A percentile compares a stretch with the other conserved stretches of the same genome.
Conservation (phyloP, 64 coral and sea anemone genomes). For the Porites lutea region DNA sequence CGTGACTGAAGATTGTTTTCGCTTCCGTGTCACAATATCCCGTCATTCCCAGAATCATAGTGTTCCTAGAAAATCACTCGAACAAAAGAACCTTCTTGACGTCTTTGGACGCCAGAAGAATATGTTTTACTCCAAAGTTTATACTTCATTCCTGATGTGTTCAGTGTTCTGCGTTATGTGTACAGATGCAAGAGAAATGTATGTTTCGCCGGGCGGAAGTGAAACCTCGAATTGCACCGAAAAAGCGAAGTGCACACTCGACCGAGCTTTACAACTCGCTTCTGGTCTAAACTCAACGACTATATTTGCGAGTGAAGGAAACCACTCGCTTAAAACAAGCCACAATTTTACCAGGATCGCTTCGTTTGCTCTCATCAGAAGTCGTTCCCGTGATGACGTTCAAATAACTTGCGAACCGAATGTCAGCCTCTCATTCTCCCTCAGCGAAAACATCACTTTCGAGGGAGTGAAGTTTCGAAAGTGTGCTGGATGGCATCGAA, state of each 20-base stretch:
- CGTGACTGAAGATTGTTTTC: too few relatives aligned
- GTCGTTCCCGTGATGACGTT: conserved; percentile 20
- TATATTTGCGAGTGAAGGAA: conserved; percentile 51
- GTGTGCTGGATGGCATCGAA: conserved; percentile 79
- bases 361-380: conserved; percentile 56
- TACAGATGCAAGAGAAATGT: neutral
- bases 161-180: too few relatives aligned
- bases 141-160: too few relatives aligned
- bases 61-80: too few relatives aligned
- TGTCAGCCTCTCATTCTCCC: conserved; percentile 70
- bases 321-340: conserved; percentile 32
- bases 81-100: too few relatives aligned
- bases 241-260: conserved; percentile 17
- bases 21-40: too few relatives aligned
- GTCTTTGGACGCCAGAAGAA: too few relatives aligned
- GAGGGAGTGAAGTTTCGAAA: conserved; percentile 46
- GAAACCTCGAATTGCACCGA: conserved; percentile 19
- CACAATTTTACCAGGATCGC: conserved; percentile 24
- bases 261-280: conserved; percentile 10
- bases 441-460: conserved; percentile 62
- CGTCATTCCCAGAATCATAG: too few relatives aligned
- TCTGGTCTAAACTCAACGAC: conserved; percentile 10
- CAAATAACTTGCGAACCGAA: conserved; percentile 30
- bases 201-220: conserved; percentile 27
- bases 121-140: too few relatives aligned